A percentile compares a stretch with the other conserved stretches of the same genome.
phyloP scores from a whole-genome alignment of 2,797 vertebrate species.

The Liparis tanakae region DNA sequence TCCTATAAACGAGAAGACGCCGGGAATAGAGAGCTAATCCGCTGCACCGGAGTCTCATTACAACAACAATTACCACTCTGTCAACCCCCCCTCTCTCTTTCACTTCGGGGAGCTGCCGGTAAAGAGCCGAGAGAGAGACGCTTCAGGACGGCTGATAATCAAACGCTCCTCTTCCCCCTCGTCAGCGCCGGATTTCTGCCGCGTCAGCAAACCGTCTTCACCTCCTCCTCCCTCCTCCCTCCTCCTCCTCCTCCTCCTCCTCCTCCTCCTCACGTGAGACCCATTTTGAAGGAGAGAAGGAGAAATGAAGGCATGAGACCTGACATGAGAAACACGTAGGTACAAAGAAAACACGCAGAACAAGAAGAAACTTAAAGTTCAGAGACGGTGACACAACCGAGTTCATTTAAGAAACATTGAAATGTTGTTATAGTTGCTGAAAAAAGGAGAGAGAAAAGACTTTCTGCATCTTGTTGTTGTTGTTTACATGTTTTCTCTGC shows the following conservation, averaged over 20 bases:
- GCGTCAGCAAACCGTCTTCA: slow-evolving; percentile 63
- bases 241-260: slow-evolving; percentile 33
- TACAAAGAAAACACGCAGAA: too few relatives aligned
- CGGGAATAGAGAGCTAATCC: slow-evolving; percentile 52
- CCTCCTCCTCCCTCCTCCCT: slow-evolving; percentile 26
- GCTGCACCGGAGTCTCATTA: slow-evolving; percentile 52
- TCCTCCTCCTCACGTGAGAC: slow-evolving; percentile 29
- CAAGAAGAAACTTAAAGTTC: too few relatives aligned
- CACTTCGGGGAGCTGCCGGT: slow-evolving; percentile 25
- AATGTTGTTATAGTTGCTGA: slow-evolving; percentile 10
- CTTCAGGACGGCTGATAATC: slow-evolving; percentile 51
- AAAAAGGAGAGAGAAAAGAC: slow-evolving; percentile 12
- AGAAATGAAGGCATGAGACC: slow-evolving; percentile 7
- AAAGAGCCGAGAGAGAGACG: slow-evolving; percentile 27
- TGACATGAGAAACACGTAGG: too few relatives aligned
- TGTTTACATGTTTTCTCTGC: slow-evolving; percentile 8
- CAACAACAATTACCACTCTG: slow-evolving; percentile 46
- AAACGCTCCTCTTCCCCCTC: slow-evolving; percentile 41
- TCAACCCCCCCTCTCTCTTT: slow-evolving; percentile 12
- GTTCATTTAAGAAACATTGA: too few relatives aligned
- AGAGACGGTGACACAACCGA: too few relatives aligned
- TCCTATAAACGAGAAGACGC: slow-evolving; percentile 17
- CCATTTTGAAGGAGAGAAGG: slow-evolving; percentile 37
- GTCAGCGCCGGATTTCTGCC: slow-evolving; percentile 59
- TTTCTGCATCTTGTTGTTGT: slow-evolving; percentile 17